phyloP scores from a whole-genome alignment of 2,797 vertebrate genomes.

The Sebastes itinus region DNA sequence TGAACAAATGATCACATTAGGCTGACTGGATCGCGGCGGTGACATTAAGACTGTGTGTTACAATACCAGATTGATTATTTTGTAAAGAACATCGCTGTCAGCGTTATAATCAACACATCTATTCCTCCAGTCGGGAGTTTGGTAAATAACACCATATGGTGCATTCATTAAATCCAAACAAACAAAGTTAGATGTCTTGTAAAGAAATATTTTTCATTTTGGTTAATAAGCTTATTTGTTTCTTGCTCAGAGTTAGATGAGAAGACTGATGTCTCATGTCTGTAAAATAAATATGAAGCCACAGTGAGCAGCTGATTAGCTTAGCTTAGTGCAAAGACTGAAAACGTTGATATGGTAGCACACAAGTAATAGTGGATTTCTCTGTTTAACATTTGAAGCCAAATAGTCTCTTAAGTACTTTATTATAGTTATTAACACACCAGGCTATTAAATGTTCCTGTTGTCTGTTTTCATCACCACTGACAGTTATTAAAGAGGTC shows the following conservation, averaged over 20 bases:
- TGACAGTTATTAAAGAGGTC: neutral
- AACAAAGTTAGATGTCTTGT: neutral
- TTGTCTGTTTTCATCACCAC: neutral
- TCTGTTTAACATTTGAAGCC: neutral
- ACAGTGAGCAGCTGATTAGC: neutral
- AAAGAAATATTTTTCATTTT: neutral
- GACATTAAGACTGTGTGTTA: constrained; percentile 26
- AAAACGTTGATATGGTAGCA: neutral
- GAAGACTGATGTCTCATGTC: neutral
- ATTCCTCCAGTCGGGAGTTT: neutral
- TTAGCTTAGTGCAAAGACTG: neutral
- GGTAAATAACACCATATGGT: constrained; percentile 5
- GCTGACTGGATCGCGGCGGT: constrained; percentile 11
- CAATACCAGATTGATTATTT: constrained; percentile 26
- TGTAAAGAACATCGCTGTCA: neutral
- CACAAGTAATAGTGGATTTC: neutral
- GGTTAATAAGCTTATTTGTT: neutral
- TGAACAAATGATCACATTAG: constrained; percentile 55
- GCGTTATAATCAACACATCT: neutral
- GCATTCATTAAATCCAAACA: neutral
- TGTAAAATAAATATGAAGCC: neutral
- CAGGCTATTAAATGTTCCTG: neutral
- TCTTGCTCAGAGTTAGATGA: neutral
- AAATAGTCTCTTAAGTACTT: neutral
- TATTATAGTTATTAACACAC: neutral